Base-by-base conservation (phyloP, 2,113 vertebrate species). In the Chitala chitala region DNA sequence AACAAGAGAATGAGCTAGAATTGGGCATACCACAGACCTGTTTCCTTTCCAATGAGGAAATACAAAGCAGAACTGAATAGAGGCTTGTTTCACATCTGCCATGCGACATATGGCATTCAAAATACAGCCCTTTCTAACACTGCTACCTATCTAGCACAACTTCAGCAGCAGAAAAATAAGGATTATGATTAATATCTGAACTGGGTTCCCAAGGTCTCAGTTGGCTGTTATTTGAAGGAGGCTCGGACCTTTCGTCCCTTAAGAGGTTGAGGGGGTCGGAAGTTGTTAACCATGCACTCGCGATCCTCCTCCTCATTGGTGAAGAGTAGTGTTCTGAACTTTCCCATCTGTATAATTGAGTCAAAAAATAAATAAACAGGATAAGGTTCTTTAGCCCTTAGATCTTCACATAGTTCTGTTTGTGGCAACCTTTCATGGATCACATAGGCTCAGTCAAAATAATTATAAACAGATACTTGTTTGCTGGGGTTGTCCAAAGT, bases 281-380 rank as follows among this genome's bases (percentile, higher is more conserved):
- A 98, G 79, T 99, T 99, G 85, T 98, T 94, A 78, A 96, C 94
- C 97, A 99, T 98, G 55, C 88, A 92, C 24, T 86, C 84, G 83
- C 88, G 91, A 83, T 94, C 87, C 3, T 94, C 94, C 15, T 90
- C 89, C 81, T 97, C 96, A 13, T 80, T 80, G 0, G 81, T 93
- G 82, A 94, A 95, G 66, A 92, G 88, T 1, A 99, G 89, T 82
- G 88, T 92, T 75, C 95, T 85, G 74, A 99, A 98, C 79, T 94
- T 96, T 73, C 93, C 93, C 90, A 98, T 87, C 96, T 99, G 84
- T 58, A 79, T 82, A 46, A 48, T 71, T 4, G 22, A 61, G 48
- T 36, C 75, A 29, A n/a, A 4, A 48, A 12, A 78, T 4, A 72
- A 13, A 53, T 3, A 53, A 74, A 63, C 15, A 17, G n/a, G 15